Evolutionary conservation across 2,888 invertebrate genomes (phyloP), one percentile per base, ranked within the genome.

Genomic region (Epirrita christyi): DNA sequence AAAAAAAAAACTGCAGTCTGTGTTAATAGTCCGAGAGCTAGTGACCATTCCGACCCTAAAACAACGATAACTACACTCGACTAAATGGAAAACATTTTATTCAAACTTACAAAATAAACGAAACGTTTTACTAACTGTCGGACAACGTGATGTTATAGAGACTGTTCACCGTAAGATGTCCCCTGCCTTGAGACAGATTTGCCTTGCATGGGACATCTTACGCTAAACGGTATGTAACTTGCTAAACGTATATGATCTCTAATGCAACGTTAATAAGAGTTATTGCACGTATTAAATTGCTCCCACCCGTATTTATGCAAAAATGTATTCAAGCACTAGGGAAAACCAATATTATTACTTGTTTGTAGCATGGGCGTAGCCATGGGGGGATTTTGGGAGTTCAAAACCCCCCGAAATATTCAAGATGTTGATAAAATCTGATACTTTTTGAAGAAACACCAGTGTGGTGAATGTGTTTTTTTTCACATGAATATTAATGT

Each of bases 261-360:
- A 42, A 41, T 41, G n/a, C 50, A 11, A 9, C 6, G 9, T 6
- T 8, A 27, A 50, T 49, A 50, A 42, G 42, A 36, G 21, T 42
- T 42, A 50, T 51, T 51, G 51, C 51, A 51, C 51, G 14, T 11
- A 21, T 37, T 13, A 28, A 32, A 27, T 51, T 43, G 42, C 51
- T 37, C 27, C n/a, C 14, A 27, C 15, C 50, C 36, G n/a, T 37
- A 36, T 15, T 32, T 41, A 43, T n/a, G 7, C 41, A 28, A 49
- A 32, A 41, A 21, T 28, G 28, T 29, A 28, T 21, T 44, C 32
- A 10, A 32, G 44, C 44, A 44, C 44, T 32, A 14, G 9, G 32
- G 9, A 14, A 21, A 21, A 3, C 21, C 2, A 21, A 21, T 21
- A 21, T 21, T 21, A 21, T 4, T 21, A 21, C 21, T 21, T 21